phyloP scores from a whole-genome alignment of 2,888 invertebrate genomes.

The Xestia rhomboidea region DNA sequence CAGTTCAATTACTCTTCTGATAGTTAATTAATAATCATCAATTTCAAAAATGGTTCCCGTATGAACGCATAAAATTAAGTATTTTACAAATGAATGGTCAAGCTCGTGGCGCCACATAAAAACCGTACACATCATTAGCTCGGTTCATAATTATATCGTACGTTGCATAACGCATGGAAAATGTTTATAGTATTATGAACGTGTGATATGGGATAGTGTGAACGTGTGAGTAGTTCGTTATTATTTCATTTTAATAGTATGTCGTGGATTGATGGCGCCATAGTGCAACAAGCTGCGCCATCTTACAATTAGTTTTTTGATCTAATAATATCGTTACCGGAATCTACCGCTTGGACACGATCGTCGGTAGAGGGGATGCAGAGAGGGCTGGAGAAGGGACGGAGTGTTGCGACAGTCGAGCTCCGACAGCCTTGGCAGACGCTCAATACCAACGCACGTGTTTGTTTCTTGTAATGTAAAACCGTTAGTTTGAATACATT shows the following conservation, averaged over 20 bases:
- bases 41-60: background rate
- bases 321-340: no score
- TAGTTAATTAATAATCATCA: background rate
- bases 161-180: background rate
- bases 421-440: no score
- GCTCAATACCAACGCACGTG: no score
- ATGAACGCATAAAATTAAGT: background rate
- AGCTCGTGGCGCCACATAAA: background rate
- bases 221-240: background rate
- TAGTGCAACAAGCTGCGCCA: no score
- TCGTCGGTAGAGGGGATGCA: no score
- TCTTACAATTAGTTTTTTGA: no score
- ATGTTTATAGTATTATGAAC: background rate
- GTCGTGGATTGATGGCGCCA: no score
- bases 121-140: background rate
- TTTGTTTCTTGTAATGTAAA: no score
- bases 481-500: no score
- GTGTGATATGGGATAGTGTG: background rate
- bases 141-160: background rate
- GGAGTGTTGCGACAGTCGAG: no score
- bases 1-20: background rate
- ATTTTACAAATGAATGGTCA: background rate
- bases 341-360: no score
- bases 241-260: background rate
- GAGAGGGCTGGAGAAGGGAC: no score